Evolutionary conservation across 1,140 invertebrate species (phyloP).

Genomic region (Choristoneura fumiferana): DNA sequence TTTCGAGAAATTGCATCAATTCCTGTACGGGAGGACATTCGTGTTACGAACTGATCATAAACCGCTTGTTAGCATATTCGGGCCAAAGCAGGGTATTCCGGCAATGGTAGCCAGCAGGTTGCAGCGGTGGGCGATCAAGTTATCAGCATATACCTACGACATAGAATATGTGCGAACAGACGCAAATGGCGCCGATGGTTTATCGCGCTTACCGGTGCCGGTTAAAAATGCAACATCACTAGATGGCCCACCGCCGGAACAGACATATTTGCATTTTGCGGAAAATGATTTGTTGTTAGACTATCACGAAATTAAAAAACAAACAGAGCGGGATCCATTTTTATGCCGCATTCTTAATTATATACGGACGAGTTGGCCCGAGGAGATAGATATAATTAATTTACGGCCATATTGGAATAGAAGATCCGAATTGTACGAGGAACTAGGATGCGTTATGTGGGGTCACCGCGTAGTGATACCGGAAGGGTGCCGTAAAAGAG

Average conservation of each 20-base stretch:
- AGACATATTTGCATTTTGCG: conserved; percentile 19
- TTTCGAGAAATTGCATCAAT: not conserved
- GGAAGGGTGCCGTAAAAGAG: no score
- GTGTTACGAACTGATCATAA: conserved; percentile 71
- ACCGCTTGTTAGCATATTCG: conserved; percentile 58
- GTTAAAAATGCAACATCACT: not conserved
- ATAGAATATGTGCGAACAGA: conserved; percentile 25
- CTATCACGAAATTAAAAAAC: conserved; percentile 11
- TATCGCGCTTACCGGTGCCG: conserved; percentile 19
- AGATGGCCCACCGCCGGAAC: conserved; percentile 8
- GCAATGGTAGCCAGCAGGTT: conserved; percentile 23
- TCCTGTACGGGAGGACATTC: conserved; percentile 62
- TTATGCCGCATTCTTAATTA: not conserved
- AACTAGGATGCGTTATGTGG: conserved; percentile 35
- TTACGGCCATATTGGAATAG: conserved; percentile 10
- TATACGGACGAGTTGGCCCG: not conserved
- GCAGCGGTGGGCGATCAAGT: conserved; percentile 39
- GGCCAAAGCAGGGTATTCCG: conserved; percentile 30
- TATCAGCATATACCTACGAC: conserved; percentile 24
- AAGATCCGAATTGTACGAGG: conserved; percentile 23
- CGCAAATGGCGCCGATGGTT: conserved; percentile 20
- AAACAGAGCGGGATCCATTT: not conserved
- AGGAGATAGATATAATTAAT: not conserved
- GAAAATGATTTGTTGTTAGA: conserved; percentile 9
- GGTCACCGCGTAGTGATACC: conserved; percentile 37